Base-by-base conservation (phyloP, 2,797 vertebrate genomes). In the Arrhamphus sclerolepis region DNA sequence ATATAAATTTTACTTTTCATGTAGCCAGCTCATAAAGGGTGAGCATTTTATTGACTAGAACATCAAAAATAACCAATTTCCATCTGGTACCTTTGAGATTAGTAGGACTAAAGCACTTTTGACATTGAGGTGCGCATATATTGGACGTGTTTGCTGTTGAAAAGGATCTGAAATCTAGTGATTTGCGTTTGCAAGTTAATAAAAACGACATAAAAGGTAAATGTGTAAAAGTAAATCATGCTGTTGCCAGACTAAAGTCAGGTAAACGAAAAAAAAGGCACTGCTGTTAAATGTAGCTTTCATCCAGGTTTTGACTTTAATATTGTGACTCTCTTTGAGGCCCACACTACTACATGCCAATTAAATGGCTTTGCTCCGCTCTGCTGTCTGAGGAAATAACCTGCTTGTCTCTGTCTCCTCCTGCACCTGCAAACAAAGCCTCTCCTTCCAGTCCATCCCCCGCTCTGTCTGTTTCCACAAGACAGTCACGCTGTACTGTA, bases 391-490 rank as follows among this genome's bases (percentile, higher is more conserved):
- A 80, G 79, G 70, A 79, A 81, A 87, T 75, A 77, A 82, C 73
- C 79, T 62, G 75, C 48, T 65, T 65, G 16, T 65, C 75, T 66
- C 18, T 61, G 13, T 68, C 74, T 63, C 18, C 63, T 62, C 28
- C 46, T 70, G 60, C 83, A 88, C 80, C 82, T 91, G 78, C 58
- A 77, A 80, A 83, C 73, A 78, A 81, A 80, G 38, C 44, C 62
- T 38, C 54, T 46, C 48, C 66, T 66, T 55, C 54, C 18, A 60
- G 59, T 39, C 68, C 64, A n/a, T 75, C 60, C 64, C 50, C 49
- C 43, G 44, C n/a, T 49, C 53, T 61, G 52, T 51, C 46, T 73
- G 26, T 63, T 58, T 48, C 44, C 41, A 60, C 52, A 51, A 40
- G 38, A 51, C 34, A 26, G 34, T 59, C 42, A 40, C 24, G 18